Percentiles rank a stretch among this genome's conserved stretches.
Conservation (phyloP, 2,888 invertebrate genomes). For the Cheilosia variabilis region DNA sequence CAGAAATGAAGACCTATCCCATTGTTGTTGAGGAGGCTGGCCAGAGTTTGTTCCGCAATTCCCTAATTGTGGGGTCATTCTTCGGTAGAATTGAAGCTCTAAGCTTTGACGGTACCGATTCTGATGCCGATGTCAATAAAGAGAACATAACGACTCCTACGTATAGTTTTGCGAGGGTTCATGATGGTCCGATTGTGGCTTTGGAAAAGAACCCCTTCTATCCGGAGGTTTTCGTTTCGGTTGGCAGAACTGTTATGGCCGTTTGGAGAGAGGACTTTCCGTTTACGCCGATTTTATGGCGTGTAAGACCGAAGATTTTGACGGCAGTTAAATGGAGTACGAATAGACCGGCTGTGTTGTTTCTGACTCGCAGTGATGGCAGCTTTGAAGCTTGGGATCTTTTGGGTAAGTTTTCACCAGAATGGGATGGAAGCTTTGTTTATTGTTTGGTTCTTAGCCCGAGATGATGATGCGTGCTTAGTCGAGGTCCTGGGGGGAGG, state of each 20-base stretch:
- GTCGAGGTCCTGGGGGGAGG: conserved; percentile 88
- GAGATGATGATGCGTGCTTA: conserved; percentile 86
- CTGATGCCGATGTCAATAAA: conserved; percentile 86
- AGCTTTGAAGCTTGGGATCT: conserved; percentile 93
- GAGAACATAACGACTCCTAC: conserved; percentile 84
- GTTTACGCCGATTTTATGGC: conserved; percentile 88
- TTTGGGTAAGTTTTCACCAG: conserved; percentile 80
- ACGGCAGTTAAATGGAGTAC: conserved; percentile 90
- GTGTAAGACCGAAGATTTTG: conserved; percentile 85
- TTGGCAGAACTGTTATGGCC: conserved; percentile 90
- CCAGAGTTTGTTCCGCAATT: conserved; percentile 72
- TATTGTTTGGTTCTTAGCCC: conserved; percentile 77
- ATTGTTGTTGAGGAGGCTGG: conserved; percentile 76
- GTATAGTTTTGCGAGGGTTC: conserved; percentile 84
- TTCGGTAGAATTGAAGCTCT: conserved; percentile 80
- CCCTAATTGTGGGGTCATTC: conserved; percentile 79
- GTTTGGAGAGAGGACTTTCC: conserved; percentile 89
- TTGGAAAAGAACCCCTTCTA: conserved; percentile 87
- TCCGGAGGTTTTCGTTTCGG: conserved; percentile 87
- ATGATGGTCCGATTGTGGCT: conserved; percentile 89
- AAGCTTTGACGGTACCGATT: conserved; percentile 88
- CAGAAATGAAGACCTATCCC: conserved; percentile 70
- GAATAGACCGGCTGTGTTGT: conserved; percentile 89
- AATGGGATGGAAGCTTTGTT: not conserved
- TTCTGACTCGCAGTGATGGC: conserved; percentile 89